Percentiles rank a stretch among this genome's conserved stretches.
Evolutionary conservation across 2,797 vertebrate genomes (phyloP).

Genomic region (Acanthiza pusilla): DNA sequence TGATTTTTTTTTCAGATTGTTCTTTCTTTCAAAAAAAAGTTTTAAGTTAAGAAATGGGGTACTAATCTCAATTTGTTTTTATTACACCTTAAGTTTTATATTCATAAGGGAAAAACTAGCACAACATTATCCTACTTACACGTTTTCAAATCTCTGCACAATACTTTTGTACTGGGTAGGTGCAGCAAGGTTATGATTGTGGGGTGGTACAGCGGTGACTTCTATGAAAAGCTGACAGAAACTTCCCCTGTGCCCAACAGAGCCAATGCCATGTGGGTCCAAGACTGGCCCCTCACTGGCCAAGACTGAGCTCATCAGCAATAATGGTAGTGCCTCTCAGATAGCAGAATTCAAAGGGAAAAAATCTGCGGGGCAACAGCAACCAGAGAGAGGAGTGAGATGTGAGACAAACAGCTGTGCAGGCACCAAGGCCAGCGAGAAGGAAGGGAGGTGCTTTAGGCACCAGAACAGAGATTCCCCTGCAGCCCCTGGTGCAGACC

Average conservation of each 20-base stretch:
- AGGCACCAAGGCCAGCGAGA: neutral
- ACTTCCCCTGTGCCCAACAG: neutral
- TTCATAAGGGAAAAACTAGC: neutral
- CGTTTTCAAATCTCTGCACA: neutral
- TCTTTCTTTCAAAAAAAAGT: neutral
- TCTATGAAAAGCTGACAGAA: neutral
- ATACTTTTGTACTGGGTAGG: neutral
- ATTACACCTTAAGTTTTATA: neutral
- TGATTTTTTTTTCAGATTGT: neutral
- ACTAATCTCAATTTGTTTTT: neutral
- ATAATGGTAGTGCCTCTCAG: too few species aligned
- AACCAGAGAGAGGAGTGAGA: neutral
- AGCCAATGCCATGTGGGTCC: neutral
- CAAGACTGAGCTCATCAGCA: neutral
- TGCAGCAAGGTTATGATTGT: neutral
- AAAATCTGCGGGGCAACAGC: neutral
- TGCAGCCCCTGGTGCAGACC: neutral
- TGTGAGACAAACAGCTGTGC: neutral
- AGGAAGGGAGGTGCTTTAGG: neutral
- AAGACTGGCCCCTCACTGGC: too few species aligned
- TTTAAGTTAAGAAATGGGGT: neutral
- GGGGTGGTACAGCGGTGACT: neutral
- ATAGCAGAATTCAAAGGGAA: neutral
- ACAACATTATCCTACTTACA: neutral
- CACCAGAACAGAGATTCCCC: neutral